Conservation (phyloP, 2,113 vertebrate genomes). For the Pongo abelii region DNA sequence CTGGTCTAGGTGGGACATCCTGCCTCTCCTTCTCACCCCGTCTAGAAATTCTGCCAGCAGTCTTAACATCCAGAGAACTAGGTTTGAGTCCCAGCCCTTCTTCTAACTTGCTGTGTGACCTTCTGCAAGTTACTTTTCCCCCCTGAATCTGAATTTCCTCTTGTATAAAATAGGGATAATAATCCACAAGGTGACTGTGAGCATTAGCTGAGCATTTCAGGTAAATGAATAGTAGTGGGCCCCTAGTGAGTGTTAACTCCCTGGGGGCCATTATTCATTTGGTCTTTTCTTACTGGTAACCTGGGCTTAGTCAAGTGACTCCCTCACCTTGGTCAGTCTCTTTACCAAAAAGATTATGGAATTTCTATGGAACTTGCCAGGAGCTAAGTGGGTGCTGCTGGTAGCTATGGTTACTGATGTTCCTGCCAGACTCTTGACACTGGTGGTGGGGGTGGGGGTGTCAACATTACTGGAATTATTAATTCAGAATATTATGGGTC, state of each 20-base stretch:
- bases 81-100: neutral
- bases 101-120: neutral
- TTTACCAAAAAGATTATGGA: neutral
- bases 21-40: neutral
- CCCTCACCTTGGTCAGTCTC: neutral
- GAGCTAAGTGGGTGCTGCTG: neutral
- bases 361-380: neutral
- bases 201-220: neutral
- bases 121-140: neutral
- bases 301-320: neutral
- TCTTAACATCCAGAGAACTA: neutral
- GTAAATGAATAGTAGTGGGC: fast-evolving
- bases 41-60: neutral
- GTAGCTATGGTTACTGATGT: neutral
- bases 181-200: neutral
- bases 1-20: neutral
- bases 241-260: neutral
- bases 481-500: neutral
- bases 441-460: too few species aligned
- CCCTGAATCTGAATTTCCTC: neutral
- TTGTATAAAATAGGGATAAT: neutral
- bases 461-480: neutral
- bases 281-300: neutral
- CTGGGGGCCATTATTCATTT: neutral
- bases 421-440: neutral